Evolutionary conservation across 1,140 invertebrate species (phyloP), one percentile per base, ranked within the genome.

Genomic region (Lepidurus packardi): DNA sequence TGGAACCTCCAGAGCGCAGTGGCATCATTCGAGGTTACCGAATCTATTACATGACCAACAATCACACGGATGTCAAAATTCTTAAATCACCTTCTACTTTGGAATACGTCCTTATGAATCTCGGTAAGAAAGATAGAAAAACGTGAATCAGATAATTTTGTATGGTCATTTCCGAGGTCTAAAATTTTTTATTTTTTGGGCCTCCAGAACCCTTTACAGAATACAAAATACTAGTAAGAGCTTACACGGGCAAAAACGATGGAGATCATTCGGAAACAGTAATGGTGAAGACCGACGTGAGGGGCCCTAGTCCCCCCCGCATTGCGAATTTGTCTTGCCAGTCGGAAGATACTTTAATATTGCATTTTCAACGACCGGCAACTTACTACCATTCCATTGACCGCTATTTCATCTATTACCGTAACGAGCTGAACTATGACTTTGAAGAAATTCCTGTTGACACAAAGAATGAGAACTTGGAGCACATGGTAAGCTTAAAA

Each of bases 201-300:
- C 13, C 16, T 89, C 78, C 85, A 94, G 92, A 90, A 82, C 91
- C 94, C 25, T 91, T 90, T 83, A 94, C 92, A 4, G 89, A 92
- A 73, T 96, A 96, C 84, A 92, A 91, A 84, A 90, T 97, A 81
- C 94, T 91, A 89, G 90, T 95, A 10, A 92, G 93, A 82, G 94
- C 93, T 16, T 90, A 89, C 82, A 92, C 91, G 9, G 87, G 86
- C 82, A 90, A 90, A 83, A 87, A 92, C 84, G 91, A 92, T 84
- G 91, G 92, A 53, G 89, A 91, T 81, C 86, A 89, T 41, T 94
- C 93, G 9, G 89, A 91, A 80, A 85, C 89, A 3, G 88, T 95
- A 74, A 88, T 88, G 75, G 90, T 92, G 43, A 87, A 89, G 77
- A 95, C 94, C 1, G 94, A 96, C 85, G 91, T 96, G 44, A 88